Evolutionary conservation across 2,113 vertebrate genomes (phyloP), one percentile per base, ranked within the genome.

Genomic region (Corapipo altera): DNA sequence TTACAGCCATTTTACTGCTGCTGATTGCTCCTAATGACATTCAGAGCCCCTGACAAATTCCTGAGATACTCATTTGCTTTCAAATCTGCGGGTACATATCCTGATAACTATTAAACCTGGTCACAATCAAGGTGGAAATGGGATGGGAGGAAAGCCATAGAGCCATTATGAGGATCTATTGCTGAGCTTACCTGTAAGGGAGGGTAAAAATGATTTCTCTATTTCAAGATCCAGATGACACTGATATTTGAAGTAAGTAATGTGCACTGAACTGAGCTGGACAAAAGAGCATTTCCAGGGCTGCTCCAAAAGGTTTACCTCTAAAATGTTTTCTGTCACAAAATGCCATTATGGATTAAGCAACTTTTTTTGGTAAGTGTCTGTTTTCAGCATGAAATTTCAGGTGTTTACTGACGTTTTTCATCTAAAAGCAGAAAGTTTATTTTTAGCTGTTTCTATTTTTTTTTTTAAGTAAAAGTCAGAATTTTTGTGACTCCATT

Each of bases 381-480:
- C 75, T 93, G 33, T 5, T 94, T 94, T 67, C 66, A 76, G 69
- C 59, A 59, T 84, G 75, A 92, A 86, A 92, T 88, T 90, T 90
- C 88, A 86, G 44, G 79, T 72, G 65, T 88, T 94, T 83, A 91
- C 75, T 61, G 51, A 77, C 61, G 75, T 18, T 71, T 73, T 90
- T 59, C 24, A 44, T 64, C 62, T 70, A 73, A 82, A 88, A 89
- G 46, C 71, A 85, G 33, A 73, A 91, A 75, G 43, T 55, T 88
- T 76, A 28, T 82, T 89, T 94, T 95, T 74, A 72, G 23, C 20
- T 49, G n/a, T 30, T 73, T 64, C 20, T 74, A 6, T 51, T 86
- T 85, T 88, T 85, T 65, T 88, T 88, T 78, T 70, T 5, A 70
- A 76, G 21, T 27, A 67, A 35, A 93, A 72, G 12, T 64, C 82